These are phyloP conservation scores for Ammodytes marinus DNA, from an alignment of 2,113 vertebrate genomes.

Conservation along the genomic window DNA sequence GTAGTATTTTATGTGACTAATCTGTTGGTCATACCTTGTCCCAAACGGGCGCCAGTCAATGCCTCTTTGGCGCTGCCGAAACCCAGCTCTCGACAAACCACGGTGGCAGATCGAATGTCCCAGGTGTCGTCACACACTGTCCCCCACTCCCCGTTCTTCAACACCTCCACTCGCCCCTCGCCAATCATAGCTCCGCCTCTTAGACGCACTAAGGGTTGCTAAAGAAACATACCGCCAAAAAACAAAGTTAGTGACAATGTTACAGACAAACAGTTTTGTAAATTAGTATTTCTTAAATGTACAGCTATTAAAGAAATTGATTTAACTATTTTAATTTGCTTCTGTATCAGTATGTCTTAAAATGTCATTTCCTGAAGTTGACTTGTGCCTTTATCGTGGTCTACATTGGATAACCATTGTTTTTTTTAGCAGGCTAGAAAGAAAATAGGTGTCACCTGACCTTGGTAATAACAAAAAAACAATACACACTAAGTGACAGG, in stretches of 20 bases:
- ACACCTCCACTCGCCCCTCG: conserved; percentile 94
- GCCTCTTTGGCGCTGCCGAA: conserved; percentile 95
- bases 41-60: conserved; percentile 85
- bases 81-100: conserved; percentile 95
- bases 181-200: conserved; percentile 92
- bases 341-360: background rate
- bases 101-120: conserved; percentile 90
- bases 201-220: conserved; percentile 95
- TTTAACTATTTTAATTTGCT: background rate
- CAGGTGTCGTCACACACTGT: conserved; percentile 94
- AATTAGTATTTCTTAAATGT: background rate
- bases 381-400: background rate
- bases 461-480: conserved; percentile 1
- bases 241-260: background rate
- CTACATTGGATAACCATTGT: background rate
- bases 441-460: background rate
- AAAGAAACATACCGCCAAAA: conserved; percentile 41
- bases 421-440: background rate
- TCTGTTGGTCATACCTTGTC: conserved; percentile 87
- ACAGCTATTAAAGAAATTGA: background rate
- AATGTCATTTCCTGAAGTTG: background rate
- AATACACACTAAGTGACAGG: conserved; percentile 21
- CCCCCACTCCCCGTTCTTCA: conserved; percentile 95
- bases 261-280: background rate
- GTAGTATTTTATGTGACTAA: background rate